Evolutionary conservation across 2,888 invertebrate genomes (phyloP).

Genomic region (Drosophila silvestris): DNA sequence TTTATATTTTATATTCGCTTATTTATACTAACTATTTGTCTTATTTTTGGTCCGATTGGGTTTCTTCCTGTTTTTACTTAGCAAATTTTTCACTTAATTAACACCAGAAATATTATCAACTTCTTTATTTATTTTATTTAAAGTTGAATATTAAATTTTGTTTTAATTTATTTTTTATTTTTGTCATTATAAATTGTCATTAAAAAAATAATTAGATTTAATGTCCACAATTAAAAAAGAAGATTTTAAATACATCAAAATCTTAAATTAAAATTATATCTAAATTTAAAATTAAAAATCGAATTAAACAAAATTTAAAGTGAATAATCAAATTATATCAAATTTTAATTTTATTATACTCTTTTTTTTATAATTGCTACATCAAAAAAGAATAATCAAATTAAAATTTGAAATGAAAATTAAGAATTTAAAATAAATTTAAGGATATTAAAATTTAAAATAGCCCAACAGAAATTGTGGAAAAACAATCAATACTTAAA

Average conservation of each 20-base stretch:
- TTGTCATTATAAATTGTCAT: too few species aligned
- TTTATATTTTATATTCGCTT: background rate
- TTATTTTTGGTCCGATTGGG: background rate
- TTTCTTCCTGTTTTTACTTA: background rate
- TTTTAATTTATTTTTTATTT: background rate
- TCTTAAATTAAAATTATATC: background rate
- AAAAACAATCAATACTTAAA: background rate
- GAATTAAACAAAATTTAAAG: background rate
- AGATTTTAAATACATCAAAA: background rate
- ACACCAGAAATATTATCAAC: background rate
- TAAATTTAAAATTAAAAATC: background rate
- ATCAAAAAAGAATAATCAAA: background rate
- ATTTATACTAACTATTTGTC: background rate
- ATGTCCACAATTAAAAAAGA: too few species aligned
- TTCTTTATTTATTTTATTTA: background rate
- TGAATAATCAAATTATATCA: background rate
- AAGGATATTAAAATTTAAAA: background rate
- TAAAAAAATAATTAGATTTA: background rate
- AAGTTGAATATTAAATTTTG: accelerated
- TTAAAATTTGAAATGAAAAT: background rate
- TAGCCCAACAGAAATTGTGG: background rate
- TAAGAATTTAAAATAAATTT: background rate
- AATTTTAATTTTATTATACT: too few species aligned
- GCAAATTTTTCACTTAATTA: too few species aligned
- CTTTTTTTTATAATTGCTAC: too few species aligned